phyloP scores from a whole-genome alignment of 2,888 invertebrate genomes.

The Eudasyphora cyanicolor region DNA sequence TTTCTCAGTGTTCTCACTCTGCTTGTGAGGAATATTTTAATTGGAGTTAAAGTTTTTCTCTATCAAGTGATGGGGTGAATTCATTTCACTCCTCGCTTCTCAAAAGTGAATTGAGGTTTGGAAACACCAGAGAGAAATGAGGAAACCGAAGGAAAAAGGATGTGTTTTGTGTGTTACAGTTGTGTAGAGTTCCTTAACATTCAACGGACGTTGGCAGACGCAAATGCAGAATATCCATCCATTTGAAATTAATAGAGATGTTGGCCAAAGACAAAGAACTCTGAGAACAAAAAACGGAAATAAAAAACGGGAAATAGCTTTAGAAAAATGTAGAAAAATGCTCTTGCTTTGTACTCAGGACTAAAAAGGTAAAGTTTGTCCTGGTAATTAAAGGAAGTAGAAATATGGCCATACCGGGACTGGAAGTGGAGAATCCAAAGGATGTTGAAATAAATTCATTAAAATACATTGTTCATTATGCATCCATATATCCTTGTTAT shows the following conservation, averaged over 20 bases:
- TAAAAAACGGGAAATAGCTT: background rate
- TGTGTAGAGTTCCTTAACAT: conserved; percentile 43
- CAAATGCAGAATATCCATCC: conserved; percentile 59
- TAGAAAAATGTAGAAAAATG: background rate
- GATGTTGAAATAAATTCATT: background rate
- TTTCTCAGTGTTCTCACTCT: conserved; percentile 37
- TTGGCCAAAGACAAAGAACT: conserved; percentile 44
- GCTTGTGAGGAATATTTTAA: conserved; percentile 60
- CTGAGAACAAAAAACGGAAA: conserved; percentile 12
- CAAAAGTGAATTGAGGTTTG: too few species aligned
- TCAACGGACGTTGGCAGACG: conserved; percentile 46
- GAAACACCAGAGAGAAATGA: conserved; percentile 23
- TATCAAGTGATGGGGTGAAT: background rate
- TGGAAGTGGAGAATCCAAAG: background rate
- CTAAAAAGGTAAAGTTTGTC: conserved; percentile 60
- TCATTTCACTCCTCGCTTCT: background rate
- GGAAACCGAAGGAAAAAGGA: conserved; percentile 33
- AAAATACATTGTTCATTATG: background rate
- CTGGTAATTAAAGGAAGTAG: conserved; percentile 57
- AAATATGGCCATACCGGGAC: background rate
- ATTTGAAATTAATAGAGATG: conserved; percentile 60
- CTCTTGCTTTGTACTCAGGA: conserved; percentile 17
- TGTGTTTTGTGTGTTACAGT: too few species aligned
- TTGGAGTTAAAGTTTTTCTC: conserved; percentile 60
- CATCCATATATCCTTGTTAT: background rate